These are phyloP conservation scores for Spodoptera picta DNA, from an alignment of 2,888 invertebrate species.

Conservation along the genomic window DNA sequence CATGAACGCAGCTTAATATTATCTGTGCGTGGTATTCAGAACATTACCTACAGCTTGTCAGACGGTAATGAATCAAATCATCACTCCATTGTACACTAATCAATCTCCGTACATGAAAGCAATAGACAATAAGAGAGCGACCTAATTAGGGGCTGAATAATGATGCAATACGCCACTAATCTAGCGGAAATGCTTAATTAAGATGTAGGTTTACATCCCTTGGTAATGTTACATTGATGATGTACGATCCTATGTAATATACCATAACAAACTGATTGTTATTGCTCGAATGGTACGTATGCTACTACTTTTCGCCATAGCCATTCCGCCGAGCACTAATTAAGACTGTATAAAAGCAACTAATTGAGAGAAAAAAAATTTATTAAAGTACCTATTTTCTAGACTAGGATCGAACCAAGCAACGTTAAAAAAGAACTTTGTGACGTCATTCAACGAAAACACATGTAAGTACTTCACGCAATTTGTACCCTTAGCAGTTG, in stretches of 20 bases:
- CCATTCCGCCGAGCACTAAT: too few relatives aligned
- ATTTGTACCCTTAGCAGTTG: constrained; percentile 6
- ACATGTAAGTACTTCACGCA: background rate
- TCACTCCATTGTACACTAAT: constrained; percentile 34
- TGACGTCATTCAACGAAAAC: too few relatives aligned
- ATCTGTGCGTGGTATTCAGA: constrained; percentile 1
- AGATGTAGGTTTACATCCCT: constrained; percentile 17
- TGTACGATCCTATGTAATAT: too few relatives aligned
- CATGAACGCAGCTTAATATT: constrained; percentile 12
- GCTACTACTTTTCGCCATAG: too few relatives aligned
- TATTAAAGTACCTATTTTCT: background rate
- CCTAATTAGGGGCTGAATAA: constrained; percentile 45
- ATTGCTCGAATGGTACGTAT: too few relatives aligned
- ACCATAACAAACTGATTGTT: too few relatives aligned
- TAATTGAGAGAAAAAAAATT: too few relatives aligned
- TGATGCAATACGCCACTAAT: constrained; percentile 40
- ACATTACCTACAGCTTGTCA: constrained; percentile 1
- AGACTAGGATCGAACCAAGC: background rate
- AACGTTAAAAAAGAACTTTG: background rate
- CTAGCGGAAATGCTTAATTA: constrained; percentile 34
- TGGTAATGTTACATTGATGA: background rate
- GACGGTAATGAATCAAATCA: constrained; percentile 41
- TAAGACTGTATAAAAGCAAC: too few relatives aligned
- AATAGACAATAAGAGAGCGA: constrained; percentile 37
- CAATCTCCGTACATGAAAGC: constrained; percentile 38